Evolutionary conservation across 2,888 invertebrate genomes (phyloP), one percentile per base, ranked within the genome.

Genomic region (Aquatica leii): DNA sequence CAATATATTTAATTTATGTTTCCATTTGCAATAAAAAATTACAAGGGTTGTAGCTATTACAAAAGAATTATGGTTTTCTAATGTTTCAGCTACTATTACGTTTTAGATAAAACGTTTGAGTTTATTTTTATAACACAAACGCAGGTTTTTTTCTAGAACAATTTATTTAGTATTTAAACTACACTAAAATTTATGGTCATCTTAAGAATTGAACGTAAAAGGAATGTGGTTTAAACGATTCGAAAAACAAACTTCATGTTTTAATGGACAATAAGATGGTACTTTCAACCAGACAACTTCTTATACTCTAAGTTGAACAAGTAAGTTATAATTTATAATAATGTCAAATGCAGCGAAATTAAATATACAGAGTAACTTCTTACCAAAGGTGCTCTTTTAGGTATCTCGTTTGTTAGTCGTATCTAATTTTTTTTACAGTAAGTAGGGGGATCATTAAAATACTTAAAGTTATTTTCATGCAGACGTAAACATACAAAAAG

Each of bases 301-400:
- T 78, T 78, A 71, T 73, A 69, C 70, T 68, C 68, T 72, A 71
- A 73, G 72, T 72, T 71, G 68, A 71, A 67, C 73, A 70, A 78
- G 77, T 77, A 77, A 78, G 78, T 77, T 78, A 78, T 78, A 78
- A 78, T 78, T 78, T 78, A 78, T 77, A 77, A 77, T 76, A 77
- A 76, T 71, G 78, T 78, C 77, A 77, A 71, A 67, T 70, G 74
- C 76, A 76, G 74, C 74, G 76, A 77, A 78, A 78, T 78, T 77
- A 76, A 77, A 76, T 74, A 73, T 75, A 74, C 71, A 70, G 54
- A 71, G 70, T 73, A 59, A 67, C 66, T 72, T 74, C 72, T 75
- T 75, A 68, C 35, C 35, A 57, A 73, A 73, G 71, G 71, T 71
- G 55, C 61, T 54, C 59, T 43, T 53, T 21, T 15, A 31, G 54